Conservation (phyloP, 2,797 vertebrate species). For the Gobio occitaniae region DNA sequence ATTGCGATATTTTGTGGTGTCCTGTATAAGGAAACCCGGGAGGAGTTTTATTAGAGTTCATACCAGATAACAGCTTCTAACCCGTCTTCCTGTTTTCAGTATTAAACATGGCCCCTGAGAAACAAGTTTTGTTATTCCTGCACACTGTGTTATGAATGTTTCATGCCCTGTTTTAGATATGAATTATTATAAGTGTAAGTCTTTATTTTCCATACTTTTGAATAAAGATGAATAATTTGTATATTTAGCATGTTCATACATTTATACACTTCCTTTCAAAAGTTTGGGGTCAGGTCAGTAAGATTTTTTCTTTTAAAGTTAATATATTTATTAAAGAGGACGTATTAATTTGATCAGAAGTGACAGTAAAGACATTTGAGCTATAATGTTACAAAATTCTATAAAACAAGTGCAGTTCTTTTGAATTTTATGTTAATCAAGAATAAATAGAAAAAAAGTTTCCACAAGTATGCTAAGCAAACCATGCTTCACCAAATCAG, state of each 20-base stretch:
- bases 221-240: background rate
- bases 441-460: background rate
- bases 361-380: background rate
- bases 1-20: background rate
- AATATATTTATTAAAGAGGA: background rate
- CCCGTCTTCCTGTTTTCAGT: constrained; percentile 24
- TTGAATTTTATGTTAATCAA: background rate
- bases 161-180: background rate
- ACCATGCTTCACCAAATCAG: background rate
- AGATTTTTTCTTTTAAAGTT: background rate
- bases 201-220: background rate
- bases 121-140: background rate
- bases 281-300: background rate
- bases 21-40: background rate
- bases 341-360: background rate
- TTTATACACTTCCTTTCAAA: background rate
- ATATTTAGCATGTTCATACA: background rate
- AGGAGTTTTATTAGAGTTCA: background rate
- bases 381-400: background rate
- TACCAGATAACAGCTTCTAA: background rate
- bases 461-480: background rate
- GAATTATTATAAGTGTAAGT: background rate
- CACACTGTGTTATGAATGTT: background rate
- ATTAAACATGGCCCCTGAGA: background rate
- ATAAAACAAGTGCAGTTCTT: background rate